Conservation (phyloP, 2,113 vertebrate species). For the Melanostigma gelatinosum region DNA sequence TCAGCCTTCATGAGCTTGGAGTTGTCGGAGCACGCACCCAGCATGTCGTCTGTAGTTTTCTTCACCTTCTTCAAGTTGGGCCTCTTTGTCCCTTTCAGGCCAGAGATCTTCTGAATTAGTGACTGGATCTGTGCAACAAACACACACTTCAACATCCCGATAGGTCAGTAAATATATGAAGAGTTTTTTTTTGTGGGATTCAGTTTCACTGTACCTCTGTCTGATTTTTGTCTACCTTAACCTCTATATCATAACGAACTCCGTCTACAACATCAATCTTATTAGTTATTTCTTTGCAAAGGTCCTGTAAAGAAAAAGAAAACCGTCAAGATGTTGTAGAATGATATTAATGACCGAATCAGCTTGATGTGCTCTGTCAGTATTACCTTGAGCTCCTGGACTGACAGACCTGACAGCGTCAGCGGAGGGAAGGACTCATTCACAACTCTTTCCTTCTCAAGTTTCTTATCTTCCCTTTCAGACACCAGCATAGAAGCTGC, state of each 20-base stretch:
- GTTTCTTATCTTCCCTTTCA: slow-evolving; percentile 72
- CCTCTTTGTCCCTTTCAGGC: slow-evolving; percentile 82
- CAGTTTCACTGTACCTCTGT: slow-evolving; percentile 66
- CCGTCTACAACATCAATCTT: slow-evolving; percentile 79
- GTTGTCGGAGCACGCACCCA: slow-evolving; percentile 76
- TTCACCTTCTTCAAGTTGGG: slow-evolving; percentile 84
- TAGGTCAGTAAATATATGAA: background rate
- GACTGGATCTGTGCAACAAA: slow-evolving; percentile 73
- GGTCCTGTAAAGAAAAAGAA: slow-evolving; percentile 69
- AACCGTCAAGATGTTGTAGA: background rate
- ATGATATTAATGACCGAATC: background rate
- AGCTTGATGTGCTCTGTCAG: too few species aligned
- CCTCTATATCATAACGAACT: slow-evolving; percentile 75
- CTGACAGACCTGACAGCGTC: slow-evolving; percentile 76
- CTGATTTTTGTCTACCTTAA: slow-evolving; percentile 75
- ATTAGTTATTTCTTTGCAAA: slow-evolving; percentile 77
- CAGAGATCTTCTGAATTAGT: slow-evolving; percentile 78
- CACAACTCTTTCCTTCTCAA: slow-evolving; percentile 70
- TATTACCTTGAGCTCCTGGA: slow-evolving; percentile 83
- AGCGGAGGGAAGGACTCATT: slow-evolving; percentile 75
- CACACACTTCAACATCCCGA: background rate
- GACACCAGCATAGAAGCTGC: slow-evolving; percentile 77
- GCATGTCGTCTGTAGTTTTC: slow-evolving; percentile 81
- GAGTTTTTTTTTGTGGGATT: background rate
- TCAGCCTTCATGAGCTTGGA: slow-evolving; percentile 80